phyloP scores from a whole-genome alignment of 2,888 invertebrate species.

The Sesia apiformis region DNA sequence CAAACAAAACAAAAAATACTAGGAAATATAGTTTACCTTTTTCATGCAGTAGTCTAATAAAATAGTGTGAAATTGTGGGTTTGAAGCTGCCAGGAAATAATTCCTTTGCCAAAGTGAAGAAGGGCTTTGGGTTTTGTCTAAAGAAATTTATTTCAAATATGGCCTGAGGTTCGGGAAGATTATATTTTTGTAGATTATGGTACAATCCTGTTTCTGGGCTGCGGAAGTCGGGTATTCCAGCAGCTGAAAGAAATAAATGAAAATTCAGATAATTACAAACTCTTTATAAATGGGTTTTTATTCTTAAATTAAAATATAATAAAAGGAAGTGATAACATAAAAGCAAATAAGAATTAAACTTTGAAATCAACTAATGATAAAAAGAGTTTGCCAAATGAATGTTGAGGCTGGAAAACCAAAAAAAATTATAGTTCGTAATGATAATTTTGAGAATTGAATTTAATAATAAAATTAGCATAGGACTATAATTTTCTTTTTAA shows the following conservation, averaged over 20 bases:
- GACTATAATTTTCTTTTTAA: too few relatives aligned
- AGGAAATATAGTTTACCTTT: constrained; percentile 71
- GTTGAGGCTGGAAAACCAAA: too few relatives aligned
- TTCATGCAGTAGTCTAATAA: constrained; percentile 87
- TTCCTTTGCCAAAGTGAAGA: constrained; percentile 92
- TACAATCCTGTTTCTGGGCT: constrained; percentile 95
- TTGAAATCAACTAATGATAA: too few relatives aligned
- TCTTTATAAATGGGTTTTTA: too few relatives aligned
- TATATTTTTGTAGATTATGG: constrained; percentile 91
- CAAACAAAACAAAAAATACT: too few relatives aligned
- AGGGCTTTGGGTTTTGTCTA: constrained; percentile 90
- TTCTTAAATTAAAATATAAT: too few relatives aligned
- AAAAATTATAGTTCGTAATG: too few relatives aligned
- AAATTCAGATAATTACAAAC: not conserved
- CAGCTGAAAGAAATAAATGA: constrained; percentile 75
- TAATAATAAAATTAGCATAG: too few relatives aligned
- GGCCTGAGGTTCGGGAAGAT: constrained; percentile 92
- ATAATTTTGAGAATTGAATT: too few relatives aligned
- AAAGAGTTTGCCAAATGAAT: too few relatives aligned
- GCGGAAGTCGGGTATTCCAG: constrained; percentile 97
- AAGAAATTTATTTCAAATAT: constrained; percentile 95
- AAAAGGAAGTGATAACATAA: too few relatives aligned
- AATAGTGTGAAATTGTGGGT: constrained; percentile 94
- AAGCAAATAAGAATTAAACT: too few relatives aligned
- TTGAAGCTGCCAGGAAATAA: constrained; percentile 90